These are phyloP conservation scores for Eupithecia inturbata DNA, from an alignment of 2,888 invertebrate species.

Conservation along the genomic window DNA sequence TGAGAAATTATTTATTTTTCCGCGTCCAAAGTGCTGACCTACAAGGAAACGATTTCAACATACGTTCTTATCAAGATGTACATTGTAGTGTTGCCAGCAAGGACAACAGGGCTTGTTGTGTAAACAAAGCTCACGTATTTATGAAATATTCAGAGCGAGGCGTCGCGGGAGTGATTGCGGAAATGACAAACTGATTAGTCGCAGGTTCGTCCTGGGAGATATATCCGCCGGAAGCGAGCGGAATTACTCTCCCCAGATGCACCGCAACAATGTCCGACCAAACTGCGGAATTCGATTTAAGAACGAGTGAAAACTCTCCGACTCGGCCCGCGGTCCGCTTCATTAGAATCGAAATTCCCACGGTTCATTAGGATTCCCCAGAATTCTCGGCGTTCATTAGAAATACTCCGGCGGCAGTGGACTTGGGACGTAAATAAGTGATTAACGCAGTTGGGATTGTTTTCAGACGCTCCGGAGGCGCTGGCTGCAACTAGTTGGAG, in stretches of 20 bases:
- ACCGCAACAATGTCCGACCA: slow-evolving; percentile 68
- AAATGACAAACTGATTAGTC: slow-evolving; percentile 81
- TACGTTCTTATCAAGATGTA: slow-evolving; percentile 5
- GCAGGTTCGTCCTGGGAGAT: slow-evolving; percentile 73
- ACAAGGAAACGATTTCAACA: slow-evolving; percentile 29
- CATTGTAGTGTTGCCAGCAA: slow-evolving; percentile 5
- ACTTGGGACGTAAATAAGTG: slow-evolving; percentile 81
- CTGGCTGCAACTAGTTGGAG: slow-evolving; percentile 65
- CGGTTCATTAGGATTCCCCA: slow-evolving; percentile 79
- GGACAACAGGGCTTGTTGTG: slow-evolving; percentile 8
- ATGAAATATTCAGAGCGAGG: slow-evolving; percentile 70
- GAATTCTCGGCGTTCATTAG: slow-evolving; percentile 80
- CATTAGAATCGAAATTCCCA: slow-evolving; percentile 81
- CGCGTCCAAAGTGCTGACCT: slow-evolving; percentile 22
- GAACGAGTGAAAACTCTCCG: slow-evolving; percentile 61
- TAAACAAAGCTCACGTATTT: slow-evolving; percentile 59
- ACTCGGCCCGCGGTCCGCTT: slow-evolving; percentile 59
- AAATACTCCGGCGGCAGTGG: slow-evolving; percentile 75
- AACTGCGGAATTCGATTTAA: slow-evolving; percentile 68
- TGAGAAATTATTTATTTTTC: slow-evolving; percentile 33
- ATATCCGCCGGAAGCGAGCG: slow-evolving; percentile 76
- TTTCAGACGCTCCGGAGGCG: slow-evolving; percentile 64
- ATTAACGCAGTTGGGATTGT: slow-evolving; percentile 83
- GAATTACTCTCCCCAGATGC: slow-evolving; percentile 77
- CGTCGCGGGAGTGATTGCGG: slow-evolving; percentile 73